phyloP scores from a whole-genome alignment of 1,140 invertebrate genomes.

The Drosophila prosaltans region DNA sequence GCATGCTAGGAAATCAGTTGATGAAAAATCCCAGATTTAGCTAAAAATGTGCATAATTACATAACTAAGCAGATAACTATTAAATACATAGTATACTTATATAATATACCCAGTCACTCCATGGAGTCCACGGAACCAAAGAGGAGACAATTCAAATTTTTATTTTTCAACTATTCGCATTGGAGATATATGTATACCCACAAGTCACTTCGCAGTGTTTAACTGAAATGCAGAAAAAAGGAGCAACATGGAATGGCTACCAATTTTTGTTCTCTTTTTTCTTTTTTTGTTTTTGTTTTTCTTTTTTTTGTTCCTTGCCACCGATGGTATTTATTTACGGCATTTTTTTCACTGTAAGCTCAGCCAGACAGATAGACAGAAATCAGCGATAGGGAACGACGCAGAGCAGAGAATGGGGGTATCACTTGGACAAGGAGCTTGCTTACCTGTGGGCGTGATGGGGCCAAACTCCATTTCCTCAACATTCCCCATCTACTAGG shows the following conservation, averaged over 20 bases:
- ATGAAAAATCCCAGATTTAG: no score
- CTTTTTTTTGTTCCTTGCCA: constrained; percentile 5
- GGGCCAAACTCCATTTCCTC: background rate
- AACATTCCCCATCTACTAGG: background rate
- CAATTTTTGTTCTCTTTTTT: background rate
- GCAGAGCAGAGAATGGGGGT: no score
- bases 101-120: no score
- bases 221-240: background rate
- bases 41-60: no score
- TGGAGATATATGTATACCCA: background rate
- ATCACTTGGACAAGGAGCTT: background rate
- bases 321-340: constrained; percentile 56
- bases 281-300: background rate
- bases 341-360: constrained; percentile 35
- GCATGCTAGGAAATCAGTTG: no score
- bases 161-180: constrained; percentile 3
- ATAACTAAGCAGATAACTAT: no score
- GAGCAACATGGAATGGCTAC: constrained; percentile 1
- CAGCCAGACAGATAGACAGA: constrained; percentile 14
- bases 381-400: constrained; percentile 8
- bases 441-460: constrained; percentile 10
- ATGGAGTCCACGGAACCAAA: no score
- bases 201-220: background rate
- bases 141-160: no score
- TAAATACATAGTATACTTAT: no score